Evolutionary conservation across 2,888 invertebrate species (phyloP).

Genomic region (Hesperia comma): DNA sequence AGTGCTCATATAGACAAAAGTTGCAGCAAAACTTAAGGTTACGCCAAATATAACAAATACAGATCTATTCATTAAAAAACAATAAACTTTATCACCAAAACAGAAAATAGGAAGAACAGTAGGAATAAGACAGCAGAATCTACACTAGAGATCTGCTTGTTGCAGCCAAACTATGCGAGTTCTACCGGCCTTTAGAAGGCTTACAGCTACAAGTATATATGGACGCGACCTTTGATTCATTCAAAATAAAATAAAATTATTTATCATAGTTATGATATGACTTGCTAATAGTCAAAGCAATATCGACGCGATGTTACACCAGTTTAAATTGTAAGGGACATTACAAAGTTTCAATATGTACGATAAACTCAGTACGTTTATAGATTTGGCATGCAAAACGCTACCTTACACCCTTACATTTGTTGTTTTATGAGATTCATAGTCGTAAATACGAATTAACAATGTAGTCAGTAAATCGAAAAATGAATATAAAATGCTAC

Average conservation of each 20-base stretch:
- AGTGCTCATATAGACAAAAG: background rate
- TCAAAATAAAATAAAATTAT: constrained; percentile 2
- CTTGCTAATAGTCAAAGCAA: background rate
- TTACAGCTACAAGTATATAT: constrained; percentile 20
- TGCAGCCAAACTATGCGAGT: constrained; percentile 24
- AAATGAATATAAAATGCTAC: too few species aligned
- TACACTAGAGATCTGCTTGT: constrained; percentile 16
- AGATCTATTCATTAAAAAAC: constrained; percentile 21
- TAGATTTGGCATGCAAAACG: too few species aligned
- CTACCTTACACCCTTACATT: too few species aligned
- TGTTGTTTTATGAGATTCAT: too few species aligned
- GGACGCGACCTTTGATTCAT: constrained; percentile 27
- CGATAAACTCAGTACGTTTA: too few species aligned
- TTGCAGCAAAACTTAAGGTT: constrained; percentile 15
- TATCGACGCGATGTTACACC: background rate
- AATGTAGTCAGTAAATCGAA: too few species aligned
- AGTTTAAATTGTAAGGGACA: background rate
- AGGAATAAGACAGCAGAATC: constrained; percentile 29
- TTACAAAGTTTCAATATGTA: background rate
- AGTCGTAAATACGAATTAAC: too few species aligned
- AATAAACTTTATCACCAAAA: constrained; percentile 21
- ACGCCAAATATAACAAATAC: constrained; percentile 17
- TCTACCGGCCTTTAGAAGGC: constrained; percentile 33
- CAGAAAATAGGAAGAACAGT: constrained; percentile 27
- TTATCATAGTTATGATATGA: background rate